phyloP scores from a whole-genome alignment of 1,140 invertebrate genomes.

The Drosophila mauritiana region DNA sequence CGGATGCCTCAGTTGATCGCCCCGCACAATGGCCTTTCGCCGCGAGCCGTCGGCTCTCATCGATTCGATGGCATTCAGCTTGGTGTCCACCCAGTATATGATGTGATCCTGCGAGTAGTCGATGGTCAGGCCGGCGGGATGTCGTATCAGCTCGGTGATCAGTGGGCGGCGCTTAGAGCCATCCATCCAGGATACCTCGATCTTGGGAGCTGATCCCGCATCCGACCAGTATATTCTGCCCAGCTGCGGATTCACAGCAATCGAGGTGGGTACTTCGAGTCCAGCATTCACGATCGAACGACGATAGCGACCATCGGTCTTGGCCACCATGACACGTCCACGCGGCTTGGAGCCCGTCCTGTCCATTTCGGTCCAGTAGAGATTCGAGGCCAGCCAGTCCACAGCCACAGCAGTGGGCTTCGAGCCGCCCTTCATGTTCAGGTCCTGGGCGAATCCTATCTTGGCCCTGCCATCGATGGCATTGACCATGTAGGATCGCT shows the following conservation, averaged over 20 bases:
- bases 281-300: constrained; percentile 89
- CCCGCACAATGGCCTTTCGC: constrained; percentile 90
- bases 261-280: constrained; percentile 92
- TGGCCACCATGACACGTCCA: constrained; percentile 93
- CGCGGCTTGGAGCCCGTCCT: constrained; percentile 89
- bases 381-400: constrained; percentile 96
- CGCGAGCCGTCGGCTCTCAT: constrained; percentile 93
- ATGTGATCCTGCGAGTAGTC: constrained; percentile 95
- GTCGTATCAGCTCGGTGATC: constrained; percentile 91
- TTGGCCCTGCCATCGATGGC: constrained; percentile 90
- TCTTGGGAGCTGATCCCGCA: constrained; percentile 92
- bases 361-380: constrained; percentile 97
- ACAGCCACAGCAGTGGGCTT: constrained; percentile 94
- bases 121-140: constrained; percentile 94
- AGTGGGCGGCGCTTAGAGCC: constrained; percentile 93
- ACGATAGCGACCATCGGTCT: constrained; percentile 95
- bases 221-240: constrained; percentile 96
- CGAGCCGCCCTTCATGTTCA: constrained; percentile 92
- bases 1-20: constrained; percentile 91
- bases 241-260: constrained; percentile 94
- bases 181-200: constrained; percentile 98
- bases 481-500: constrained; percentile 95
- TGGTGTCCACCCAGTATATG: constrained; percentile 98
- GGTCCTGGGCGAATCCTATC: constrained; percentile 94
- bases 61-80: constrained; percentile 96